Evolutionary conservation across 1,140 invertebrate genomes (phyloP), one percentile per base, ranked within the genome.

Genomic region (Mizuhopecten yessoensis): DNA sequence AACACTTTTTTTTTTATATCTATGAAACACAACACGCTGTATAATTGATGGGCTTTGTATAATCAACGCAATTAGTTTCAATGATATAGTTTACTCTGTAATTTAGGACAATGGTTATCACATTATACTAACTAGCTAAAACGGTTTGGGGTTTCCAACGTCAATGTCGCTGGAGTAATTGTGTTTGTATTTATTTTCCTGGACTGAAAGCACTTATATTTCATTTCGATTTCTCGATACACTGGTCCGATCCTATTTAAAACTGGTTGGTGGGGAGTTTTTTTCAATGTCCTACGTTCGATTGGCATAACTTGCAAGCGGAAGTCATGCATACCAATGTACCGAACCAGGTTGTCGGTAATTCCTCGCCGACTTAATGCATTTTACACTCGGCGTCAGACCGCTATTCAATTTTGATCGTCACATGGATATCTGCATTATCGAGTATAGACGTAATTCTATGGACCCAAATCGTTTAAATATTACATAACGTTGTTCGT

Each of bases 391-490:
- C 7, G n/a, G 57, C 57, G 57, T 75, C 57, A 75, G 23, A n/a
- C n/a, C 5, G 57, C 57, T 75, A 75, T 75, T 45, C 42, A 45
- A 45, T 45, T 75, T n/a, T 75, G 57, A 75, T 75, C 57, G 5
- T 75, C 57, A 75, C 45, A 57, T 57, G 45, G 3, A 20, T 57
- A 57, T 57, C 45, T 20, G 23, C 57, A 75, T 75, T 29, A 75
- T 75, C 57, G 57, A 75, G 23, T 75, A 29, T 29, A 5, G n/a
- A 75, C 57, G 57, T 13, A 29, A 75, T 75, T 75, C 57, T 29
- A 75, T 75, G 9, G 57, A 75, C 23, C n/a, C 57, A 75, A 75
- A 75, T 75, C 57, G 57, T 75, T 75, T 75, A 75, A n/a, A 5
- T 75, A 75, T 75, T 75, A n/a, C n/a, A 75, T 75, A 75, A 75